Base-by-base conservation (phyloP, 2,113 vertebrate genomes). In the Nycticryphes semicollaris region DNA sequence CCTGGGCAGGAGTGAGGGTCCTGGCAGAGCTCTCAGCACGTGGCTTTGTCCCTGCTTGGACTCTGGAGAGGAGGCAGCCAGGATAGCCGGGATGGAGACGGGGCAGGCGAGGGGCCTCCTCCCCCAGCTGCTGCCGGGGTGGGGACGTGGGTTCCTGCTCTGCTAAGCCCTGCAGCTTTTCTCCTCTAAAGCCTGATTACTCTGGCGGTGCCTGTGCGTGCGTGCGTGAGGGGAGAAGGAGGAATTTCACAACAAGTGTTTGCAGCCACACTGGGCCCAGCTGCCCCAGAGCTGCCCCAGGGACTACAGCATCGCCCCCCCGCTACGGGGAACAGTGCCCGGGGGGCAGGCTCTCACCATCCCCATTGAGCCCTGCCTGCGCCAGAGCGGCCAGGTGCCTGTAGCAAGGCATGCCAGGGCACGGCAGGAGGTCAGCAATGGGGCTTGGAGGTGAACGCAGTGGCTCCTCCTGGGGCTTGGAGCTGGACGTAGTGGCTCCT, bases 141-240 rank as follows among this genome's bases (percentile, higher is more conserved):
- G 95, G 95, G 95, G 92, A 95, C 13, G 14, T 57, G 94, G 92
- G 95, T 90, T 96, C 92, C 92, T 89, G 95, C 96, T 95, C 95
- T 12, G 10, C 92, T 97, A 97, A 97, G 96, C 96, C 88, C 92
- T 95, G 88, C 80, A 96, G 96, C 96, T 97, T 97, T 97, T 96
- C 96, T 97, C 93, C 93, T 91, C 96, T 96, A 95, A 97, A 97
- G 96, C 96, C 96, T 96, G 96, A 97, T 97, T 97, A 97, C 93
- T 96, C 80, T 7, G 88, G 93, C 39, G 30, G 93, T 96, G 96
- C 93, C 87, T 97, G 92, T 91, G 90, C 59, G 37, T 97, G 89
- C 39, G 67, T 95, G 84, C 41, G 31, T 92, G 95, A 96, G 83
- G 92, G 89, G 92, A 91, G 92, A 89, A 96, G 90, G 82, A 96